A percentile compares a stretch with the other conserved stretches of the same genome.
These are phyloP conservation scores for Clunio marinus DNA, from an alignment of 2,888 invertebrate genomes.

Conservation along the genomic window DNA sequence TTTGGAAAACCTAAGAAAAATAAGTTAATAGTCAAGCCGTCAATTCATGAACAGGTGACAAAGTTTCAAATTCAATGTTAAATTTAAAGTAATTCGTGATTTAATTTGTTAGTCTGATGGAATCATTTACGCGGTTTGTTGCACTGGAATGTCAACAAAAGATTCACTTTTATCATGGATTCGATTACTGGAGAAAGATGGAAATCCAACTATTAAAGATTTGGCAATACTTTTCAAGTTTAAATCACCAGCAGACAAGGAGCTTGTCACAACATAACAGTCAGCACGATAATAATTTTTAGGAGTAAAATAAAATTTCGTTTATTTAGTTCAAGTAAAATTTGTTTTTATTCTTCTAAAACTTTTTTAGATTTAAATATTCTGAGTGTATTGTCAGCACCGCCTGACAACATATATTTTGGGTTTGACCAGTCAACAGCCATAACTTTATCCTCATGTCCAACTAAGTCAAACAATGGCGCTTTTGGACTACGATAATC, in stretches of 20 bases:
- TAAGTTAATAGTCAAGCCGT: conserved; percentile 54
- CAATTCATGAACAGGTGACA: conserved; percentile 90
- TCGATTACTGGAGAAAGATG: conserved; percentile 68
- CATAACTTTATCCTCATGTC: conserved; percentile 90
- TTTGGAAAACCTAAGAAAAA: conserved; percentile 51
- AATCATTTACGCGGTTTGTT: conserved; percentile 79
- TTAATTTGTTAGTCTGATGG: too few relatives aligned
- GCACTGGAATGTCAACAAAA: conserved; percentile 84
- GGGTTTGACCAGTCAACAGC: conserved; percentile 92
- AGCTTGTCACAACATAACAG: conserved; percentile 16
- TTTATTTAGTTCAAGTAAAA: neutral
- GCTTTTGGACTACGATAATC: conserved; percentile 74
- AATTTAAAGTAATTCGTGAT: too few relatives aligned
- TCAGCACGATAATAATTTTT: neutral
- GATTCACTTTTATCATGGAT: conserved; percentile 93
- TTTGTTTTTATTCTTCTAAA: conserved; percentile 40
- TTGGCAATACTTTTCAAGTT: conserved; percentile 84
- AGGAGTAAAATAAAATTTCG: neutral
- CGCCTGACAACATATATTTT: conserved; percentile 81
- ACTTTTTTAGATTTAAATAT: conserved; percentile 68
- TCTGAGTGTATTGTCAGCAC: conserved; percentile 88
- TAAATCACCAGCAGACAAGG: conserved; percentile 54
- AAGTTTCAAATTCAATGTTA: too few relatives aligned
- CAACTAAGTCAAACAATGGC: conserved; percentile 85
- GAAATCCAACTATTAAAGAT: conserved; percentile 66